Base-by-base conservation (phyloP, 2,797 vertebrate species). In the Gallinago nigripennis region DNA sequence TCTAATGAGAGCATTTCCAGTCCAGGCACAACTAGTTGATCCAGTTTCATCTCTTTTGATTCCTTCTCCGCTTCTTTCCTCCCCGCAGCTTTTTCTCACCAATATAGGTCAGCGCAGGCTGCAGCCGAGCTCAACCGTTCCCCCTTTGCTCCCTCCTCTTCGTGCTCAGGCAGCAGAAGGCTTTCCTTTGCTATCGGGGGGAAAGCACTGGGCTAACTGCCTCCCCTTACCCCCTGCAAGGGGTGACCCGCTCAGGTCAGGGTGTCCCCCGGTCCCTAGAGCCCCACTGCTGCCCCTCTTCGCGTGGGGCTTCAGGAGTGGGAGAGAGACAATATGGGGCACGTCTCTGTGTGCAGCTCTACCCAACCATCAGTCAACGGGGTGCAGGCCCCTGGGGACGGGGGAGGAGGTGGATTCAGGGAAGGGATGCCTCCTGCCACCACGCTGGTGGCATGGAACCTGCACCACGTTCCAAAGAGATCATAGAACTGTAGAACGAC, bases 61-160 rank as follows among this genome's bases (percentile, higher is more conserved):
- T 96, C 81, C 88, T 90, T 93, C 90, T 78, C 84, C 0, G 2
- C 87, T 96, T 73, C 87, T 86, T 96, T 80, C 48, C 83, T 96
- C 96, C 91, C 90, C 0, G 70, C 86, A 95, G 96, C 88, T 89
- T 91, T 94, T 95, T 72, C 82, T 82, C 88, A 78, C 87, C 79
- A 41, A 65, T 97, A 97, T 96, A 97, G 94, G 96, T 97, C 97
- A 96, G 96, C 82, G 30, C 89, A 35, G 75, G 37, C 95, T 93
- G 94, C 76, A 97, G 45, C 87, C 46, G 13, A 86, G 83, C 93
- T 95, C 82, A 73, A 5, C 79, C 16, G 1, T 71, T 94, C 83
- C 66, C 71, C 71, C 86, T 88, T 68, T 45, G 57, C 93, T 95
- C 80, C 46, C n/a, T 95, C 70, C 41, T 79, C 57, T 11, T 41